These are phyloP conservation scores for Diarsia mendica DNA, from an alignment of 2,888 invertebrate species.

Conservation along the genomic window DNA sequence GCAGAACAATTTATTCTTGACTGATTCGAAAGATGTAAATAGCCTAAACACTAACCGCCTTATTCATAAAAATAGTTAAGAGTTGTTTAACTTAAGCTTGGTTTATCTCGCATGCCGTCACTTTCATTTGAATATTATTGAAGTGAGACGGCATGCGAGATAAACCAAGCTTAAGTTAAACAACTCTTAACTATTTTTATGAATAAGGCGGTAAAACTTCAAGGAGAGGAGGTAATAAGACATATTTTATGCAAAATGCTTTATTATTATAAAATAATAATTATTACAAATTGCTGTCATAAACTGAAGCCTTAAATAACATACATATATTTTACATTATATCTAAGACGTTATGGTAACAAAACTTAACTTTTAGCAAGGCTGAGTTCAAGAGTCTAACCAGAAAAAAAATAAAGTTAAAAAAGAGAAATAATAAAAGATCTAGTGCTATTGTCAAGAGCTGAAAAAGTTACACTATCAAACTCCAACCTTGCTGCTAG, in stretches of 20 bases:
- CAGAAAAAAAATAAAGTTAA: conserved; percentile 16
- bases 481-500: conserved; percentile 72
- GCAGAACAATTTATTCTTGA: background rate
- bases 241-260: conserved; percentile 52
- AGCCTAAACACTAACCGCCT: background rate
- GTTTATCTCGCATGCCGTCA: too few relatives aligned
- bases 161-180: too few relatives aligned
- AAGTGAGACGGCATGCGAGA: too few relatives aligned
- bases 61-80: too few relatives aligned
- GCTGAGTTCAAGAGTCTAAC: conserved; percentile 86
- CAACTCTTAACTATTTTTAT: too few relatives aligned
- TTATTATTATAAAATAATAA: conserved; percentile 65
- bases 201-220: too few relatives aligned
- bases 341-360: conserved; percentile 64
- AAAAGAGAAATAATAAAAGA: conserved; percentile 3
- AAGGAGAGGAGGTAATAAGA: background rate
- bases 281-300: conserved; percentile 53
- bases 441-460: background rate
- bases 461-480: conserved; percentile 77
- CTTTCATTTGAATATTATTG: too few relatives aligned
- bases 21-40: background rate
- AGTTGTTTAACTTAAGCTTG: too few relatives aligned
- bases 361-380: conserved; percentile 65
- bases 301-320: conserved; percentile 52
- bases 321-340: conserved; percentile 58